These are phyloP conservation scores for Penaeus vannamei DNA, from an alignment of 1,140 invertebrate species.

Conservation along the genomic window DNA sequence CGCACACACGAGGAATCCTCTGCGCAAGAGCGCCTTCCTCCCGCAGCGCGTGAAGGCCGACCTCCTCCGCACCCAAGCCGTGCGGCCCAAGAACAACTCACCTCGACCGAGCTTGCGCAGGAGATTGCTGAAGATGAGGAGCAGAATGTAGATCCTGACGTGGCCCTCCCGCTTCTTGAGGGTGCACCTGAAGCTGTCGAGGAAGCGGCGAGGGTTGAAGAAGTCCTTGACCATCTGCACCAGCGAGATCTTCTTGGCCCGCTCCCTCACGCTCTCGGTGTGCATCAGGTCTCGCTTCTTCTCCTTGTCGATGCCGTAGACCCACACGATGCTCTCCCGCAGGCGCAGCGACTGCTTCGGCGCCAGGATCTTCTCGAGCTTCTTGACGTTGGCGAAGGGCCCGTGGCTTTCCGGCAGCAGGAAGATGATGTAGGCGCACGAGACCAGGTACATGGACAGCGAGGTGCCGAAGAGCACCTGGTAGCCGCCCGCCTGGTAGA, in stretches of 20 bases:
- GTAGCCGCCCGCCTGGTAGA: constrained; percentile 64
- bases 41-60: too few species aligned
- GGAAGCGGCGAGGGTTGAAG: constrained; percentile 63
- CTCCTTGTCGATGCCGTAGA: constrained; percentile 62
- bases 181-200: constrained; percentile 66
- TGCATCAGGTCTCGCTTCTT: constrained; percentile 55
- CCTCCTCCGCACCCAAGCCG: background rate
- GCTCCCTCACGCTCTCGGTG: constrained; percentile 56
- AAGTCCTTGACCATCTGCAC: constrained; percentile 63
- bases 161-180: constrained; percentile 62
- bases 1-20: too few species aligned
- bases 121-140: constrained; percentile 64
- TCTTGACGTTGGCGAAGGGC: constrained; percentile 64
- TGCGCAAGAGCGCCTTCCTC: too few species aligned
- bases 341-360: constrained; percentile 63
- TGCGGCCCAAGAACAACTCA: constrained; percentile 19
- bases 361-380: constrained; percentile 62
- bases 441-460: constrained; percentile 60
- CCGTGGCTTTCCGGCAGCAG: constrained; percentile 67
- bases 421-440: constrained; percentile 53
- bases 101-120: constrained; percentile 63
- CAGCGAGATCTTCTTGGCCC: constrained; percentile 57
- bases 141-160: constrained; percentile 59
- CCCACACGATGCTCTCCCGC: constrained; percentile 62
- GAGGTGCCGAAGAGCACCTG: constrained; percentile 64